These are phyloP conservation scores for Parasteatoda tepidariorum DNA, from an alignment of 1,140 invertebrate genomes.

Conservation along the genomic window DNA sequence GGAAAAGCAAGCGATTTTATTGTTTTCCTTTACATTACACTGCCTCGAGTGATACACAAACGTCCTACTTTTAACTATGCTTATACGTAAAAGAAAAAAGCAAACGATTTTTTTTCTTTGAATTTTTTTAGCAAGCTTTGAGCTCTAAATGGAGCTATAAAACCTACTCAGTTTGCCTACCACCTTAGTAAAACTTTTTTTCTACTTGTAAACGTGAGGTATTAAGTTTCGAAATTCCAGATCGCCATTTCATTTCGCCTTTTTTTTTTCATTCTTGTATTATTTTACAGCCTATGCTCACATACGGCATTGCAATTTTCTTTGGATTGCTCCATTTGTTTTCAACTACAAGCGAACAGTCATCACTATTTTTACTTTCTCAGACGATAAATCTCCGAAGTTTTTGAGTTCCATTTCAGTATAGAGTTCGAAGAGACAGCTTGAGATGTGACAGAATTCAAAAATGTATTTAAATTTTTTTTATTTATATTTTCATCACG, in stretches of 20 bases:
- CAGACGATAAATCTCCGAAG: constrained; percentile 30
- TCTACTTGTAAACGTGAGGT: background rate
- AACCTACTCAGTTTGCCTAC: constrained; percentile 29
- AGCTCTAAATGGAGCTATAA: constrained; percentile 37
- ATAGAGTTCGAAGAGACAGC: no score
- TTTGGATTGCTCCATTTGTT: constrained; percentile 16
- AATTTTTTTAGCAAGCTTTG: background rate
- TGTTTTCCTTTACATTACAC: constrained; percentile 16
- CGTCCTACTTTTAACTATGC: constrained; percentile 9
- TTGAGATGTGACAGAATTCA: no score
- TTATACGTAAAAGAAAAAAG: background rate
- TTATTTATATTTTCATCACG: no score
- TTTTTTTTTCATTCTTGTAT: background rate
- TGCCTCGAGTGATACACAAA: background rate
- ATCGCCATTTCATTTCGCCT: background rate
- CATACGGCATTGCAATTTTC: background rate
- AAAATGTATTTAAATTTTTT: no score
- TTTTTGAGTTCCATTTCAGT: no score
- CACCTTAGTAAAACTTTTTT: background rate
- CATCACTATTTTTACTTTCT: background rate
- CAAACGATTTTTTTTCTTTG: background rate
- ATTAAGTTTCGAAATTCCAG: background rate
- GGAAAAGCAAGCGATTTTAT: constrained; percentile 16
- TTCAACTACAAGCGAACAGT: background rate
- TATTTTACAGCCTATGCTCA: background rate